phyloP scores from a whole-genome alignment of 2,888 invertebrate species.

The Stegophylla sp. region DNA sequence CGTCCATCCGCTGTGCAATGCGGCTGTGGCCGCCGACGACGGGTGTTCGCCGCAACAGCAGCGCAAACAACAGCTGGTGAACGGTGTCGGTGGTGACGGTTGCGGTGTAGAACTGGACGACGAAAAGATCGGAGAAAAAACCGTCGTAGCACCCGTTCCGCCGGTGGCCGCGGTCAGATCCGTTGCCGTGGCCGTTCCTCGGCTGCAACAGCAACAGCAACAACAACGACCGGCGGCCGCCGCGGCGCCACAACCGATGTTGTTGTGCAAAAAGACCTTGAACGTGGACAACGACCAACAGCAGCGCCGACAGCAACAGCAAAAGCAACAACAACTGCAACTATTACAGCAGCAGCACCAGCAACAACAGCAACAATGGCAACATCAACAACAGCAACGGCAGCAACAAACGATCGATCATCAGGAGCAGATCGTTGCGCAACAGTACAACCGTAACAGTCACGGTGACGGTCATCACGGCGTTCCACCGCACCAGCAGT shows the following conservation, averaged over 20 bases:
- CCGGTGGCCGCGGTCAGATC: constrained; percentile 29
- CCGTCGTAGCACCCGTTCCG: neutral
- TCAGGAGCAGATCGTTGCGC: constrained; percentile 4
- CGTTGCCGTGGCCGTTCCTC: constrained; percentile 3
- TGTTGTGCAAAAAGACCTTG: constrained; percentile 37
- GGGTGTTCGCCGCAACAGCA: neutral
- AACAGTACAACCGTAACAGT: constrained; percentile 13
- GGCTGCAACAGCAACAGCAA: constrained; percentile 12
- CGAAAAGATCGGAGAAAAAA: constrained; percentile 24
- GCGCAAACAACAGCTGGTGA: neutral
- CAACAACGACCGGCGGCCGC: neutral
- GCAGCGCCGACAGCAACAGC: neutral
- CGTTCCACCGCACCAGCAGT: neutral
- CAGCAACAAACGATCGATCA: neutral
- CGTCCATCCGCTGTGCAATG: constrained; percentile 48
- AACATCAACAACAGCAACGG: neutral
- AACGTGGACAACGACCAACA: constrained; percentile 39
- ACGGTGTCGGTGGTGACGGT: neutral
- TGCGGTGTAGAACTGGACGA: neutral
- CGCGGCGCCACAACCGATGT: constrained; percentile 7
- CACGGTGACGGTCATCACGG: neutral
- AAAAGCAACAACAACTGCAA: neutral
- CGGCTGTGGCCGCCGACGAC: constrained; percentile 18
- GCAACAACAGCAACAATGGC: neutral
- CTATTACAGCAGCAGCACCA: neutral